These are phyloP conservation scores for Tupaia tana DNA, from an alignment of 2,113 vertebrate genomes.

Conservation along the genomic window DNA sequence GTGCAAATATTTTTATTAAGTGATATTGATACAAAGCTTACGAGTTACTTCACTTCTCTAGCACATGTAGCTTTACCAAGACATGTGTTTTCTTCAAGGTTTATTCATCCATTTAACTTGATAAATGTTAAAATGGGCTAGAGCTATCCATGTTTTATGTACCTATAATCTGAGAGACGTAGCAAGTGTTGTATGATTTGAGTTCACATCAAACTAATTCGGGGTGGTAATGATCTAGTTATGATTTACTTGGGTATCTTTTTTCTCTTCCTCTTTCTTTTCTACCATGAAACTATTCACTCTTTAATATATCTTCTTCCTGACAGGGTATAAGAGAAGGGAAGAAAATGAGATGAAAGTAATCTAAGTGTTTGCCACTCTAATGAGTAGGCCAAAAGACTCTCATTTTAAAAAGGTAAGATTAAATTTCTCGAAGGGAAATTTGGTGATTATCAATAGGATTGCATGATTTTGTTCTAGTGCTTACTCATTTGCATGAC, in stretches of 20 bases:
- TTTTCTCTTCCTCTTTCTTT: not conserved
- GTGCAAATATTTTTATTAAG: not conserved
- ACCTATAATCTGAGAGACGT: not conserved
- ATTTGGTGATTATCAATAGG: not conserved
- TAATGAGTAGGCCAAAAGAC: not conserved
- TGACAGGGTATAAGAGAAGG: not conserved
- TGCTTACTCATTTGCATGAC: not conserved
- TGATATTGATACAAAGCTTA: not conserved
- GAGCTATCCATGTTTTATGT: not conserved
- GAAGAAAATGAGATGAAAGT: not conserved
- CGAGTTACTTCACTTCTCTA: not conserved
- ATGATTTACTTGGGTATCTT: not conserved
- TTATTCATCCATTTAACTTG: not conserved
- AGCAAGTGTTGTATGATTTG: not conserved
- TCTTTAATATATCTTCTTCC: not conserved
- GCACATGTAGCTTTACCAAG: constrained; percentile 14
- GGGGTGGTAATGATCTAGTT: not conserved
- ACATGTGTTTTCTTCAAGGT: not conserved
- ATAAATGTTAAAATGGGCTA: not conserved
- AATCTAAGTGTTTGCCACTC: not conserved
- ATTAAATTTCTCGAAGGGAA: constrained; percentile 5
- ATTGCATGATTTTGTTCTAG: not conserved
- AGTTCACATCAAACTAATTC: not conserved
- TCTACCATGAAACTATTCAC: not conserved
- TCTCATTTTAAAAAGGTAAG: not conserved